A percentile compares a stretch with the other conserved stretches of the same genome.
Conservation (phyloP, 1,140 invertebrate species). For the Drosophila mayri region DNA sequence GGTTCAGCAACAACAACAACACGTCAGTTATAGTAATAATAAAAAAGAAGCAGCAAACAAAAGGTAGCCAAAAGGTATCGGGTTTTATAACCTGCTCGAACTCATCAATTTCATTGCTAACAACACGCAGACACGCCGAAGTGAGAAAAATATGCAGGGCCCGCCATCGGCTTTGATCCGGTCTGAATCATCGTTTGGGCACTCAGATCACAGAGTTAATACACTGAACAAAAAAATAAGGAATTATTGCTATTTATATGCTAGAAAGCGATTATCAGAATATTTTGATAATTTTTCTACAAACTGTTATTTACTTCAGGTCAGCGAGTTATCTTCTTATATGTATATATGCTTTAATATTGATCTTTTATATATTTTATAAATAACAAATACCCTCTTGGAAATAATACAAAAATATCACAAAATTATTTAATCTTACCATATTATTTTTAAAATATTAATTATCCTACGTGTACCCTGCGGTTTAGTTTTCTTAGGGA, state of each 20-base stretch:
- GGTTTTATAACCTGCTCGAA: constrained; percentile 82
- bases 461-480: constrained; percentile 14
- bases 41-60: constrained; percentile 50
- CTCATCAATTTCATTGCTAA: constrained; percentile 82
- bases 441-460: background rate
- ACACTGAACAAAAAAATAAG: background rate
- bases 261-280: background rate
- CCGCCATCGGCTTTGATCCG: constrained; percentile 37
- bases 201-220: constrained; percentile 23
- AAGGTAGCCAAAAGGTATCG: constrained; percentile 78
- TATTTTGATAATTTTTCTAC: too few relatives aligned
- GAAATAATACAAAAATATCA: background rate
- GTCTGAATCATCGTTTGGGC: constrained; percentile 69
- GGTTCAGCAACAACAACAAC: constrained; percentile 32
- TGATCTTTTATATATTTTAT: background rate
- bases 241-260: background rate
- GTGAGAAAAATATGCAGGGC: constrained; percentile 77
- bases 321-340: too few relatives aligned
- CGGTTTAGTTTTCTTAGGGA: constrained; percentile 13
- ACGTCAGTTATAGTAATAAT: constrained; percentile 44
- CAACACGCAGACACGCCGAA: constrained; percentile 82
- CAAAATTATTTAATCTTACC: background rate
- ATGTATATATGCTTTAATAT: background rate
- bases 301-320: too few relatives aligned
- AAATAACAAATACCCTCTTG: background rate